Conservation (phyloP, 2,888 invertebrate genomes). For the Drosophila neotestacea region DNA sequence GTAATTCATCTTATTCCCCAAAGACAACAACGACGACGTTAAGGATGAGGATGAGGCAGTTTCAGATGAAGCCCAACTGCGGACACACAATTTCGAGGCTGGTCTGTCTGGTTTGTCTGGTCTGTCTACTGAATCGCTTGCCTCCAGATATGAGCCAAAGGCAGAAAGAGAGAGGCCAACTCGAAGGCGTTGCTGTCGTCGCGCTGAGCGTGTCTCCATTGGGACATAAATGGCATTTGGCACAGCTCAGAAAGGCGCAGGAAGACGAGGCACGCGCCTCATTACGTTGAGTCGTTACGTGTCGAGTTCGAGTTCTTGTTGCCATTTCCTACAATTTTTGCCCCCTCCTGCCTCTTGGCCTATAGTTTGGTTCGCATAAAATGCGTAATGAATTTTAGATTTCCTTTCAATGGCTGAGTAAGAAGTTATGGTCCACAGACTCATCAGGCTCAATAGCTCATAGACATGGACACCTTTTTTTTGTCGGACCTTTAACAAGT, state of each 20-base stretch:
- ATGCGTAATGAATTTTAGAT: conserved; percentile 82
- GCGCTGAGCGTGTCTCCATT: conserved; percentile 74
- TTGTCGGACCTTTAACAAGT: conserved; percentile 10
- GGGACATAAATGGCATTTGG: conserved; percentile 81
- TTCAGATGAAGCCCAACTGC: neutral
- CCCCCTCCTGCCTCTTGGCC: neutral
- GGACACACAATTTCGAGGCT: conserved; percentile 13
- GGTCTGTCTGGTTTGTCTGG: conserved; percentile 9
- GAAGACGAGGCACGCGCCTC: conserved; percentile 68
- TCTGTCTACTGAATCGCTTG: conserved; percentile 15
- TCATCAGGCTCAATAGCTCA: conserved; percentile 35
- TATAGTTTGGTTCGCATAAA: conserved; percentile 54
- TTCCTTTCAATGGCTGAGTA: conserved; percentile 70
- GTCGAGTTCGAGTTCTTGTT: conserved; percentile 34
- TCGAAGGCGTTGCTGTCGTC: conserved; percentile 70
- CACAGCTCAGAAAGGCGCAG: conserved; percentile 29
- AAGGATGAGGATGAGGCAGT: neutral
- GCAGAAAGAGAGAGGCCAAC: neutral
- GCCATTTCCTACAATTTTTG: neutral
- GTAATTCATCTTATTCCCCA: conserved; percentile 82
- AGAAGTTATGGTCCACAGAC: conserved; percentile 62
- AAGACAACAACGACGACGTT: conserved; percentile 59
- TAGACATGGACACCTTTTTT: conserved; percentile 32
- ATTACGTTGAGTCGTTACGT: conserved; percentile 69
- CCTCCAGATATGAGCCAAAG: conserved; percentile 18